phyloP scores from a whole-genome alignment of 2,888 invertebrate genomes.

The Tetramorium bicarinatum region DNA sequence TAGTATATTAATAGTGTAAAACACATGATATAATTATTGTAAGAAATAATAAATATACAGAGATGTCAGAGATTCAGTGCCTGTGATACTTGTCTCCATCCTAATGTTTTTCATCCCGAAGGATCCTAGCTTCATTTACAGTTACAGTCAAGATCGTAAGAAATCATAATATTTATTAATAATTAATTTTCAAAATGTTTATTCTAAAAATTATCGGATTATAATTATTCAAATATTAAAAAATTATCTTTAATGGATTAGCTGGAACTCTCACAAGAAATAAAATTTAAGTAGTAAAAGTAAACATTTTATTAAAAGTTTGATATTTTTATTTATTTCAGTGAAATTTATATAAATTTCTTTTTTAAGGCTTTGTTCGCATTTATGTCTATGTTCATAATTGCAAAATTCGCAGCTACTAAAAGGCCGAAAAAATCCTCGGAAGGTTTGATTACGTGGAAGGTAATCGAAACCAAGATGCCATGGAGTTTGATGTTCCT shows the following conservation, averaged over 20 bases:
- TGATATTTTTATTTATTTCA: background rate
- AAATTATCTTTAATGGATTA: background rate
- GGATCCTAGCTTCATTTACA: slow-evolving; percentile 83
- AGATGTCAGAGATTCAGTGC: slow-evolving; percentile 80
- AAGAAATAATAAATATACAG: slow-evolving; percentile 61
- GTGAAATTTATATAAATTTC: background rate
- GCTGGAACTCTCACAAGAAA: background rate
- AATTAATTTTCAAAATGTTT: background rate
- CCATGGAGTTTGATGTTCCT: slow-evolving; percentile 89
- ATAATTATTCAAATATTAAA: background rate
- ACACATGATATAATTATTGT: background rate
- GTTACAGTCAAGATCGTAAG: slow-evolving; percentile 75
- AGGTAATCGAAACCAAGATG: slow-evolving; percentile 86
- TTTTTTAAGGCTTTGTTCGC: background rate
- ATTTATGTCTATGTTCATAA: background rate
- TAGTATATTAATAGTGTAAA: slow-evolving; percentile 41
- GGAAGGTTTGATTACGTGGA: slow-evolving; percentile 87
- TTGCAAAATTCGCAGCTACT: slow-evolving; percentile 59
- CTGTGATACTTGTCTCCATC: slow-evolving; percentile 87
- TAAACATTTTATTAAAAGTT: background rate
- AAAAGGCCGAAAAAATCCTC: slow-evolving; percentile 76
- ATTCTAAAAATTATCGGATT: background rate
- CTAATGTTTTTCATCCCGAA: slow-evolving; percentile 88
- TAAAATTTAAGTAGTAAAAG: background rate
- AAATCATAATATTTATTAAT: slow-evolving; percentile 1